Conservation (phyloP, 2,797 vertebrate species). For the Catostomus latipinnis region DNA sequence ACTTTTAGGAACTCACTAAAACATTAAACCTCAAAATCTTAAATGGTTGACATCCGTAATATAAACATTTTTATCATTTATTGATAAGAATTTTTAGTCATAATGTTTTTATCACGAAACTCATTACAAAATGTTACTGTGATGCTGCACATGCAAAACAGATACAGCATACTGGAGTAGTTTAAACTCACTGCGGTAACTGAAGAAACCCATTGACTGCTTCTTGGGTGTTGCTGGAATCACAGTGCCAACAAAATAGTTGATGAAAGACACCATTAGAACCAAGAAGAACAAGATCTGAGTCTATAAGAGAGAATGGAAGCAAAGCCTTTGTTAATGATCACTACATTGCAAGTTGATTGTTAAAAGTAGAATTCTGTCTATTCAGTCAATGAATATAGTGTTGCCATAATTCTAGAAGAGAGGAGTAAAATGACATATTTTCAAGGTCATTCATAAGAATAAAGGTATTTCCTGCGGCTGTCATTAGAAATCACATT, state of each 20-base stretch:
- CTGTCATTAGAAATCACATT: no score
- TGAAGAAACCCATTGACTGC: slow-evolving; percentile 74
- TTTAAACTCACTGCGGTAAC: slow-evolving; percentile 71
- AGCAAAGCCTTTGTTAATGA: not conserved
- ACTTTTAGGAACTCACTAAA: not conserved
- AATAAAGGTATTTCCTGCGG: no score
- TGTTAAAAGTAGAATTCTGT: no score
- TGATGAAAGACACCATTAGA: slow-evolving; percentile 76
- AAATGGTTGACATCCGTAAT: no score
- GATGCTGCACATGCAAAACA: not conserved
- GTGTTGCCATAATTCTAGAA: no score
- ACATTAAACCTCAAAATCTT: not conserved
- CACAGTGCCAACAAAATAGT: slow-evolving; percentile 76
- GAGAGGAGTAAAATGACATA: no score
- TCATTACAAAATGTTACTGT: not conserved
- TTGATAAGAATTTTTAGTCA: no score
- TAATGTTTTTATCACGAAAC: not conserved
- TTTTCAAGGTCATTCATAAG: no score
- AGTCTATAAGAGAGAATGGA: slow-evolving; percentile 61
- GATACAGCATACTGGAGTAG: not conserved
- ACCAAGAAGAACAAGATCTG: slow-evolving; percentile 78
- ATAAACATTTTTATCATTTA: no score
- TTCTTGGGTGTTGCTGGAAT: slow-evolving; percentile 67
- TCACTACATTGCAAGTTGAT: no score
- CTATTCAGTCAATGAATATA: no score